Conservation (phyloP, 1,140 invertebrate genomes). For the Brachionus asplanchnoidis region DNA sequence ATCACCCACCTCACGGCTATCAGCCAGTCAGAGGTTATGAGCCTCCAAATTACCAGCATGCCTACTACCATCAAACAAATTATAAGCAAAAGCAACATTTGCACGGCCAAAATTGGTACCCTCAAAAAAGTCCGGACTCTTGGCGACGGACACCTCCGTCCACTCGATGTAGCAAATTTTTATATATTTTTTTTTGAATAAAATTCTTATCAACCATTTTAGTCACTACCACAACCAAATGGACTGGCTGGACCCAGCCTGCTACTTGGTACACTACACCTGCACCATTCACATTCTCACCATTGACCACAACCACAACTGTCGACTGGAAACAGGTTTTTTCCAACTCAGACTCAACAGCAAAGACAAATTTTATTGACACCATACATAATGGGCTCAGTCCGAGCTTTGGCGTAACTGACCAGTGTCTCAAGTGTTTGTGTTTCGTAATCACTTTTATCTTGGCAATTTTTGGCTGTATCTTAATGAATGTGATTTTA, state of each 20-base stretch:
- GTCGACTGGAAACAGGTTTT: slow-evolving; percentile 33
- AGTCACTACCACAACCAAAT: neutral
- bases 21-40: slow-evolving; percentile 33
- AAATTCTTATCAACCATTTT: neutral
- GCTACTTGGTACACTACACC: neutral
- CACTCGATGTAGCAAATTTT: neutral
- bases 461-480: neutral
- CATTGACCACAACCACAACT: neutral
- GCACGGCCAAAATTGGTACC: neutral
- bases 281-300: neutral
- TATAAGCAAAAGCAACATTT: neutral
- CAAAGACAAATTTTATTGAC: neutral
- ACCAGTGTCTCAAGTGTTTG: slow-evolving; percentile 40
- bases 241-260: neutral
- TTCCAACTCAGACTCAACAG: neutral
- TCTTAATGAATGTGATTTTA: neutral
- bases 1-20: slow-evolving; percentile 28
- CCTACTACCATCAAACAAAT: neutral
- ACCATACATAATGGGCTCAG: neutral
- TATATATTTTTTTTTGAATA: neutral
- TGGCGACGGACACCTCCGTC: neutral
- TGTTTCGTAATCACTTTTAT: slow-evolving; percentile 17
- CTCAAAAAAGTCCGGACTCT: neutral
- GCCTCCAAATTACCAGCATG: slow-evolving; percentile 26
- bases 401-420: neutral